A percentile compares a stretch with the other conserved stretches of the same genome.
Evolutionary conservation across 2,797 vertebrate species (phyloP).

Genomic region (Pseudochirops cupreus): DNA sequence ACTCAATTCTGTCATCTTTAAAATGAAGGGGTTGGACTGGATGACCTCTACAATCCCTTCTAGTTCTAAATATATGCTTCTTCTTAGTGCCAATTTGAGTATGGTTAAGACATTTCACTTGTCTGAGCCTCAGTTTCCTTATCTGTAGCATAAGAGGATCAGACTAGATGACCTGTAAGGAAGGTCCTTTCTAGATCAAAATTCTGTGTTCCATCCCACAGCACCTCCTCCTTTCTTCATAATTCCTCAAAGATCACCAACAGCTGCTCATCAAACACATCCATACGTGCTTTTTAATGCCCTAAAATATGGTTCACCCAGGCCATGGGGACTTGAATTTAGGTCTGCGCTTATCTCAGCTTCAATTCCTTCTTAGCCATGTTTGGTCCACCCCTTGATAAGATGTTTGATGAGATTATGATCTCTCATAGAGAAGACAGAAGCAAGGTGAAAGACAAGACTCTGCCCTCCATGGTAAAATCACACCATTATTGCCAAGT

Average conservation of each 20-base stretch:
- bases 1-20: too few relatives aligned
- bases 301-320: not conserved
- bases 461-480: not conserved
- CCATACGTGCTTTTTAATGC: not conserved
- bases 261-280: not conserved
- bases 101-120: too few relatives aligned
- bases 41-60: too few relatives aligned
- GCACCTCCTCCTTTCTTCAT: not conserved
- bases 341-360: not conserved
- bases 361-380: not conserved
- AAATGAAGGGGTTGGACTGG: too few relatives aligned
- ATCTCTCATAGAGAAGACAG: not conserved
- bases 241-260: not conserved
- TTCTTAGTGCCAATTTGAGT: too few relatives aligned
- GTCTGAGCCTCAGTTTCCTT: too few relatives aligned
- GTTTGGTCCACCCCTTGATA: not conserved
- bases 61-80: too few relatives aligned
- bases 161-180: not conserved
- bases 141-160: too few relatives aligned
- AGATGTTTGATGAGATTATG: not conserved
- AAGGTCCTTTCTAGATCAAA: not conserved
- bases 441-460: not conserved
- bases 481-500: not conserved
- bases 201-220: not conserved
- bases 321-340: not conserved